Evolutionary conservation across 2,113 vertebrate genomes (phyloP), one percentile per base, ranked within the genome.

Genomic region (Nannospalax galili): DNA sequence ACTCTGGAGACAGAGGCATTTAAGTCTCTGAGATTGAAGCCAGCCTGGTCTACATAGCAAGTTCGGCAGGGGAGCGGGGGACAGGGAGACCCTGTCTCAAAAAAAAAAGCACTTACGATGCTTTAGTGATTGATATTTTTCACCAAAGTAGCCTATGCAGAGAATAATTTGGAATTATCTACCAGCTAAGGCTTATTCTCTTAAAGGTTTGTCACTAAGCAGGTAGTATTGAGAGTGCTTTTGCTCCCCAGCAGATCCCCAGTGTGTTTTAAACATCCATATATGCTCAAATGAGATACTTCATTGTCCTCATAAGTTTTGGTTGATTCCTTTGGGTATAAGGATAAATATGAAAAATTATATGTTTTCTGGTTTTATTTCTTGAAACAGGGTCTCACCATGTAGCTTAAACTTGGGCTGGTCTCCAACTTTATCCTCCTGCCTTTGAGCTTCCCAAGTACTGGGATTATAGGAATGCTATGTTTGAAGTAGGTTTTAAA

Each of bases 261-360:
- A 9, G 17, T 1, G 7, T 5, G 73, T 56, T 92, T 42, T 80
- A 70, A 69, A 88, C 70, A 37, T 22, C 26, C 85, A 70, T 2
- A 17, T 22, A 24, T 77, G 32, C 40, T 87, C 28, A 86, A 35
- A 84, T 40, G 60, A 65, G 22, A 26, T 45, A 40, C 56, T 82
- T 95, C 80, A 82, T 86, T 85, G 40, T 85, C 20, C 48, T 80
- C 20, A 4, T 64, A 84, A 58, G 19, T 86, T 95, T 92, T 37
- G 84, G 35, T n/a, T 93, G 32, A 94, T 87, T 88, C 19, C 45
- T 65, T 82, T 86, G 70, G 84, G 16, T n/a, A 40, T 87, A 60
- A 92, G 48, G 40, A 6, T 90, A 62, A 93, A 70, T 91, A 69
- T 81, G 58, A 80, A 70, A 87, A 93, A 58, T 75, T 7, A 84